Evolutionary conservation across 2,888 invertebrate genomes (phyloP).

Genomic region (Drosophila falleni): DNA sequence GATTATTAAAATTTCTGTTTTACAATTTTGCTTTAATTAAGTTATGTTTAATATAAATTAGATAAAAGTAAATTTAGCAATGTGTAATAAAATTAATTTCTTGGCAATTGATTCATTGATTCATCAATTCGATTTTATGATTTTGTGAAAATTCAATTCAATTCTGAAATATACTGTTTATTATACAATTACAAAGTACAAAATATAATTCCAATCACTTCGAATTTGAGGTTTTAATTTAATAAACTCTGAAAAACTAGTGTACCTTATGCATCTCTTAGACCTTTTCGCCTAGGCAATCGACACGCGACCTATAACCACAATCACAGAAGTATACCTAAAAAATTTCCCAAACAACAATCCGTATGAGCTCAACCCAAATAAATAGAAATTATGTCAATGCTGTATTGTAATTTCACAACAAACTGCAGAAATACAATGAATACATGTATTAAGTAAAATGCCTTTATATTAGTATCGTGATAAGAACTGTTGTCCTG

Average conservation of each 20-base stretch:
- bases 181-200: too few relatives aligned
- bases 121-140: too few relatives aligned
- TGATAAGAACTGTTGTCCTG: slow-evolving; percentile 56
- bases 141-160: too few relatives aligned
- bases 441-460: slow-evolving; percentile 18
- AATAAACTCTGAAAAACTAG: background rate
- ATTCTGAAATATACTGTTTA: too few relatives aligned
- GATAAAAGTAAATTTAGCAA: too few relatives aligned
- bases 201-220: too few relatives aligned
- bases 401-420: slow-evolving; percentile 63
- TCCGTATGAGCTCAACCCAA: slow-evolving; percentile 61
- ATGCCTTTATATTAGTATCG: slow-evolving; percentile 41
- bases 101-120: too few relatives aligned
- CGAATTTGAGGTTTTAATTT: too few relatives aligned
- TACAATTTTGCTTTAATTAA: too few relatives aligned
- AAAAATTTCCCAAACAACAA: slow-evolving; percentile 44
- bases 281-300: background rate
- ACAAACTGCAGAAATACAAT: slow-evolving; percentile 20
- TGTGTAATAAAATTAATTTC: too few relatives aligned
- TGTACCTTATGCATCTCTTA: background rate
- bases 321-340: slow-evolving; percentile 23
- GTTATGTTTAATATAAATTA: too few relatives aligned
- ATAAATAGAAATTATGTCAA: slow-evolving; percentile 80
- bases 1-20: too few relatives aligned
- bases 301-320: slow-evolving; percentile 36